Base-by-base conservation (phyloP, 2,888 invertebrate species). In the Orthosia incerta region DNA sequence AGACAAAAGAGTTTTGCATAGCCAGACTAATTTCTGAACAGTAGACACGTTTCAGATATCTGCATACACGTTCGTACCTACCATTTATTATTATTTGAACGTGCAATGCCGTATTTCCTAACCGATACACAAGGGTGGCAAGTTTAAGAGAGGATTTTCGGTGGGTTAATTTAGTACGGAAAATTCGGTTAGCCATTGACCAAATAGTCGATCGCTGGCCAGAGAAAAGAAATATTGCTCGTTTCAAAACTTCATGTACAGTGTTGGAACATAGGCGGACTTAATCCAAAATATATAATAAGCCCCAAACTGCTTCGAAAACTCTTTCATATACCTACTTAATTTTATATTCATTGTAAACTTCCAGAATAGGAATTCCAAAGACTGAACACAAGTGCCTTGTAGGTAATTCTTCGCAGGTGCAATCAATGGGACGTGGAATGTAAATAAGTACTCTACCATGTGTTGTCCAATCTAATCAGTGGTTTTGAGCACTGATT, bases 31-130 rank as follows among this genome's bases (percentile, higher is more conserved):
- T 80, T 65, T 13, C 59, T 23, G 48, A 71, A 71, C 77, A 55
- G 60, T 71, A 81, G 71, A 31, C 77, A 76, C 64, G 59, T 48
- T 68, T 66, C 60, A 68, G 64, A 77, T 79, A 65, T 79, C 68
- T 79, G 81, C 68, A 76, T 74, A 61, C 46, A 65, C 18, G 74
- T 79, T 73, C 61, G 46, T 48, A 79, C 39, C 39, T 50, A 57
- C 39, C 61, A 79, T 65, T 51, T 73, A 65, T 65, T 65, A 75
- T 69, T 59, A 45, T 76, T 48, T 53, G 50, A 66, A 79, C 66
- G 53, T 62, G 56, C 59, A 31, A 1, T 20, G 2, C 51, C 20
- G 61, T 51, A 46, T 61, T 61, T 48, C 48, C 48, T 53, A n/a
- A 48, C 60, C 15, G 13, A 50, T 53, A 20, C 46, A 46, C 13